Percentiles rank a stretch among this genome's conserved stretches.
Evolutionary conservation across 2,113 vertebrate species (phyloP).

Genomic region (Upupa epops): DNA sequence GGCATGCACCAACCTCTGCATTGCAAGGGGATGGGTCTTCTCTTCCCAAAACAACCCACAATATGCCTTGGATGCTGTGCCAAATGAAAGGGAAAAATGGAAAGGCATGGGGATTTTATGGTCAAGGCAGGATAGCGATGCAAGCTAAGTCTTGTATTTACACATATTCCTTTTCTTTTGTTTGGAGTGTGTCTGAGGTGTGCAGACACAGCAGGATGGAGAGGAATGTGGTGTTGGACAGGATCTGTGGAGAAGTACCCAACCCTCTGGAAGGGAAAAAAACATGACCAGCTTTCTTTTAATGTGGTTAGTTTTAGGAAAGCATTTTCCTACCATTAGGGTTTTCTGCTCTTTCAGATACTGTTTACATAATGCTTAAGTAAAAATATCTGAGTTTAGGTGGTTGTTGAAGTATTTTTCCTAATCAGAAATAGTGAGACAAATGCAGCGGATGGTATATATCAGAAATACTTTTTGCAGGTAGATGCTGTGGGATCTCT

Average conservation of each 20-base stretch:
- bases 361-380: neutral
- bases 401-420: neutral
- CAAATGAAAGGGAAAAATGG: neutral
- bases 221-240: neutral
- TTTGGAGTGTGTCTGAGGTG: neutral
- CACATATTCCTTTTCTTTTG: neutral
- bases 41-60: neutral
- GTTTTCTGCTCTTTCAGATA: neutral
- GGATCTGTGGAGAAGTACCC: neutral
- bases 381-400: neutral
- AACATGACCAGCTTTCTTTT: neutral
- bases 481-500: neutral
- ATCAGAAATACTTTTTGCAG: neutral
- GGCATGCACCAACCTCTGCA: neutral
- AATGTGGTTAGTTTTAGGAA: neutral
- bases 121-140: neutral
- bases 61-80: accelerated
- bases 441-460: neutral
- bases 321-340: neutral
- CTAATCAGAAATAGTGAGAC: neutral
- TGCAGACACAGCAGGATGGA: neutral
- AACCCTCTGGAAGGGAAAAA: neutral
- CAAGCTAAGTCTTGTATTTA: neutral
- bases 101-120: neutral
- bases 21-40: accelerated